Evolutionary conservation across 1,140 invertebrate genomes (phyloP), one percentile per base, ranked within the genome.

Genomic region (Tetramorium simillimum): DNA sequence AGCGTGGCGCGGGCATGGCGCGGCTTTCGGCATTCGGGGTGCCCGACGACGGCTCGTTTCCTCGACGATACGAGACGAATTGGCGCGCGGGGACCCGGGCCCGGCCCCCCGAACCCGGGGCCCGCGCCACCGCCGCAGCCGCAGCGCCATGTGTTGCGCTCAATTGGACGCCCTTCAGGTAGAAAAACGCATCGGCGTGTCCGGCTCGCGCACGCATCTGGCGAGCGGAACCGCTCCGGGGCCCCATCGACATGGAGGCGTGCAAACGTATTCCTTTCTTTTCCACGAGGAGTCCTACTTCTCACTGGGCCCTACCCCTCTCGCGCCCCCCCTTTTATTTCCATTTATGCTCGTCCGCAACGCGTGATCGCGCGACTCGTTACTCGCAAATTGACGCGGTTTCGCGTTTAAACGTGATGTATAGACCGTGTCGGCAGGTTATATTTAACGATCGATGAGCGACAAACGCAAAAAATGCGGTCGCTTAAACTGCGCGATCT

Each of bases 91-190:
- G 85, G 67, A 63, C 86, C 84, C 86, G 82, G 76, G 87, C 72
- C 63, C 82, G 76, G 86, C 75, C 84, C 75, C 84, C 85, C 37
- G 12, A 12, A 24, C 84, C 3, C 86, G 14, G 46, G 12, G 62
- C 12, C 63, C 2, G 3, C 60, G 43, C 18, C 46, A 33, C 53
- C 86, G 80, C 76, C 87, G 46, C 56, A 28, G 77, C 51, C 76
- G 77, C 67, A 76, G 89, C 90, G 90, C 93, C 94, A 95, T 95
- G 93, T 95, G 94, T 93, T 93, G 89, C 86, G 91, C 86, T 88
- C 89, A 80, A 93, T 93, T 92, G 93, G 92, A 86, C 89, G 77
- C 91, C 92, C 91, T 91, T 89, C 93, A 93, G 94, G 93, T 94
- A 95, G 92, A 94, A 94, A 93, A 93, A 92, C 86, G 86, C 76